Evolutionary conservation across 2,797 vertebrate genomes (phyloP), one percentile per base, ranked within the genome.

Genomic region (Poliocrania exsul): DNA sequence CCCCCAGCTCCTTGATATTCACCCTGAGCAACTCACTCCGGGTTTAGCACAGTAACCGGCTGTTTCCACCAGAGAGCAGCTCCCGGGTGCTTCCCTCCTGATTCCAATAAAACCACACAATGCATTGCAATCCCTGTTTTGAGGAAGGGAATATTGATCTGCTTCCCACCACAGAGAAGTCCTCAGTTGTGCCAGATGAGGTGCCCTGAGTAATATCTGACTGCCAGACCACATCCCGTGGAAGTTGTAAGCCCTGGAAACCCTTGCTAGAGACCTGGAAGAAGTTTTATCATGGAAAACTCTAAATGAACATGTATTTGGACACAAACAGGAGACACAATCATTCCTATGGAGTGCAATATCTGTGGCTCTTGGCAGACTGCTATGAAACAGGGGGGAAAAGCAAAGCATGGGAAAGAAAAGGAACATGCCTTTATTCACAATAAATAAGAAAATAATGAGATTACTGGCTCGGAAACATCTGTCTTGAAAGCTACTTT

Each of bases 1-100:
- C 73, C 87, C 83, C 91, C 87, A 91, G 79, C 95, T 96, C 92
- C 93, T 90, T 15, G 35, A 53, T 50, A 53, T 51, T 81, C 92
- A 65, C 85, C 60, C 16, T 44, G 37, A 94, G 79, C 28, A 13
- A 6, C 73, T 75, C 58, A 1, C 49, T 72, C 66, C 3, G 25
- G 31, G 38, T 44, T 72, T 35, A 64, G 82, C 7, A 12, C 88
- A 35, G 47, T 3, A 78, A 87, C 75, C 4, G 7, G 47, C 23
- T 9, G 2, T 13, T 78, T 86, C 70, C 58, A 90, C 37, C 93
- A 91, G 75, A 83, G 90, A 84, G 67, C 77, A 73, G 86, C 66
- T 95, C 82, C 80, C 0, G 4, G 46, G 86, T 17, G 35, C 37
- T 49, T 88, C 80, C 80, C 64, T 92, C 72, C 62, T 29, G 62